phyloP scores from a whole-genome alignment of 2,113 vertebrate genomes.

The Ailurus styani region DNA sequence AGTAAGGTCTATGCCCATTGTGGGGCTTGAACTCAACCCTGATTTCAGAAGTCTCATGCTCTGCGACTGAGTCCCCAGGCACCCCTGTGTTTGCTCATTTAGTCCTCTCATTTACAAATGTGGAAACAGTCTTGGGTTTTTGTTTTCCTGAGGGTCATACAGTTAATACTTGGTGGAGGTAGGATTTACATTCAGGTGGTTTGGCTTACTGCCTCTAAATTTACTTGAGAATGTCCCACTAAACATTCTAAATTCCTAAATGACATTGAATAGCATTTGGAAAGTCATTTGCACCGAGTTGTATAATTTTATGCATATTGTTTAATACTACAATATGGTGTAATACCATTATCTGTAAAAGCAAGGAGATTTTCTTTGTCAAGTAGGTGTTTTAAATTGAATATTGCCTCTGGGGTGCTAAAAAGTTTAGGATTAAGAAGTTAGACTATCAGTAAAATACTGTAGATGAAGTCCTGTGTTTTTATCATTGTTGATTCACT shows the following conservation, averaged over 20 bases:
- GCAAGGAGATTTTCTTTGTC: neutral
- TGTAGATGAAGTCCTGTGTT: neutral
- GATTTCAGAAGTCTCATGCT: neutral
- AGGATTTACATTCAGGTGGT: neutral
- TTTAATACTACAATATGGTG: neutral
- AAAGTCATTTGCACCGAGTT: neutral
- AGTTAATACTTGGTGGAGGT: neutral
- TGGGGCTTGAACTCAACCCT: neutral
- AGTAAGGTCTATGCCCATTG: neutral
- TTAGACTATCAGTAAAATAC: neutral
- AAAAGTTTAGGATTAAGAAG: neutral
- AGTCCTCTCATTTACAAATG: neutral
- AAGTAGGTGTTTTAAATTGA: conserved; percentile 36
- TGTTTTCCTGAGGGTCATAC: neutral
- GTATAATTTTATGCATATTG: neutral
- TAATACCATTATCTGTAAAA: neutral
- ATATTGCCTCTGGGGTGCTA: conserved; percentile 6
- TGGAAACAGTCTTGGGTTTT: neutral
- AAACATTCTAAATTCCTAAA: neutral
- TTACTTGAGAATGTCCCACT: neutral
- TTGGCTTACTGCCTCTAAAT: neutral
- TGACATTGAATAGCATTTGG: neutral
- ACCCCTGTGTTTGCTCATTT: neutral
- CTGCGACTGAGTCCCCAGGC: neutral
- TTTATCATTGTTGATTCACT: neutral